Evolutionary conservation across 2,888 invertebrate species (phyloP), one percentile per base, ranked within the genome.

Genomic region (Saturnia japonica): DNA sequence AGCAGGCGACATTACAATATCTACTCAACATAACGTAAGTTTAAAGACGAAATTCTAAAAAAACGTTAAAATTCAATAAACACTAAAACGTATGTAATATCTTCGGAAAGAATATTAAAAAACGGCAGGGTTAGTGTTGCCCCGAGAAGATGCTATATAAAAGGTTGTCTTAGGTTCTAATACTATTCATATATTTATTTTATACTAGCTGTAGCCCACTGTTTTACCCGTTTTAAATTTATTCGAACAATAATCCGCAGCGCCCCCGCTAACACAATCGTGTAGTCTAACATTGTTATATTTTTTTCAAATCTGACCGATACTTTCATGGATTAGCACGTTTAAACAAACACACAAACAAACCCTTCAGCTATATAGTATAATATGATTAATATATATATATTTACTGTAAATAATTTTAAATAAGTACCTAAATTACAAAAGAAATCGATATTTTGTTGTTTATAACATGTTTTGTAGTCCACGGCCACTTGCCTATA

Each of bases 81-180:
- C 40, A 64, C 64, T 64, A 8, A n/a, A 64, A 64, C 64, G 64
- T n/a, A n/a, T n/a, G n/a, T 64, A 40, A 40, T 60, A 64, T 40
- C 64, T 40, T 64, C n/a, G 64, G 64, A 40, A 64, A n/a, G 64
- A 64, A 34, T 40, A 64, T 64, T 64, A 64, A 64, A 57, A 60
- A 60, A 25, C 57, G 25, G 57, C 28, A 28, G 28, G 57, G 57
- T 60, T 28, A 11, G 28, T 2, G 54, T n/a, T 8, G 22, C 2
- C 9, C 54, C n/a, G 54, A 22, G 54, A 54, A 3, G 16, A 7
- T 3, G 47, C 47, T 47, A 19, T 16, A 47, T 1, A 19, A 47
- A 6, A 19, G n/a, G 47, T 19, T 8, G 47, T 47, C 8, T 47
- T 19, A 47, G 6, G 19, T 47, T 47, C 47, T 19, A 47, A 19